phyloP scores from a whole-genome alignment of 2,113 vertebrate genomes.

The Vicugna pacos region DNA sequence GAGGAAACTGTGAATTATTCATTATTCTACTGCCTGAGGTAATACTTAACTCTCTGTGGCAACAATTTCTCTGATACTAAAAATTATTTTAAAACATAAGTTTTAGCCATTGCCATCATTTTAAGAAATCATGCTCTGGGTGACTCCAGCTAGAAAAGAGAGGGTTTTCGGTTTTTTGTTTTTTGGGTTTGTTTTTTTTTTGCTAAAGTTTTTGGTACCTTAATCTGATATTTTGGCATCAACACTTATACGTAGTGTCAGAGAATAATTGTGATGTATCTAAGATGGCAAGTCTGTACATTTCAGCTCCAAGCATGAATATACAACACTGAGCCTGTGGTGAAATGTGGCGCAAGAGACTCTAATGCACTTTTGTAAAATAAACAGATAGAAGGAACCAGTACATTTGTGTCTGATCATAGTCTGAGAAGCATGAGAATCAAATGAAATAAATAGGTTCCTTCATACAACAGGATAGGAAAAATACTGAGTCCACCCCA shows the following conservation, averaged over 20 bases:
- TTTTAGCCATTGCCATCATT: slow-evolving; percentile 14
- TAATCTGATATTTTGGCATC: neutral
- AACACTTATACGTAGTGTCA: neutral
- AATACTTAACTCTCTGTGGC: neutral
- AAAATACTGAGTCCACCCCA: neutral
- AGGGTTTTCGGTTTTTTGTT: neutral
- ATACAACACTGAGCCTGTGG: neutral
- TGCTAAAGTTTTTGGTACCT: slow-evolving; percentile 1
- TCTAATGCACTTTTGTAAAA: neutral
- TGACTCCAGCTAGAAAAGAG: neutral
- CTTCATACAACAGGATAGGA: neutral
- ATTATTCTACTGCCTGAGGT: neutral
- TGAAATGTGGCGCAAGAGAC: neutral
- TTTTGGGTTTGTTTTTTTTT: neutral
- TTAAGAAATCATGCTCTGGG: neutral
- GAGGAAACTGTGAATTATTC: neutral
- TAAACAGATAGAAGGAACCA: neutral
- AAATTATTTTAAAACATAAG: neutral
- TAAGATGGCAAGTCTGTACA: neutral
- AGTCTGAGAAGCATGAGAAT: neutral
- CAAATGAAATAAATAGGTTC: neutral
- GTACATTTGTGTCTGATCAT: neutral
- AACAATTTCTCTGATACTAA: neutral
- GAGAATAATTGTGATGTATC: neutral
- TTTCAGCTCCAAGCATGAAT: neutral